phyloP scores from a whole-genome alignment of 2,113 vertebrate genomes.

The Neolamprologus longior region DNA sequence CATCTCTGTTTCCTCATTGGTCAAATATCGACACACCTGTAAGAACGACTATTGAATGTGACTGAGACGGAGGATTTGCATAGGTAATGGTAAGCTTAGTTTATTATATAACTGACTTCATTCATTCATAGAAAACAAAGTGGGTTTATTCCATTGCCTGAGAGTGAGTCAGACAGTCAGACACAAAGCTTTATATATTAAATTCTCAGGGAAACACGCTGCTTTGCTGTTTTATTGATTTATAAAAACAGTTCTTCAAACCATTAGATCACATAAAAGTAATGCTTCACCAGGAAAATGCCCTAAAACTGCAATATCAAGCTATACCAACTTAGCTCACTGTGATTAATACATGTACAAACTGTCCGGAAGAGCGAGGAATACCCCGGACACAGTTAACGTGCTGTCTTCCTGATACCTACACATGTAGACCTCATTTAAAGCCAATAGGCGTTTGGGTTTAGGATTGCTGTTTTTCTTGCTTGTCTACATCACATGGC shows the following conservation, averaged over 20 bases:
- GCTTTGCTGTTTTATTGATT: not conserved
- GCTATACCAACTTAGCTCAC: not conserved
- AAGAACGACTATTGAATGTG: not conserved
- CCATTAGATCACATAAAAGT: not conserved
- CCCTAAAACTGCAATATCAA: not conserved
- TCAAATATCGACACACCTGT: not conserved
- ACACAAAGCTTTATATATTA: not conserved
- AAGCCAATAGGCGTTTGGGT: constrained; percentile 23
- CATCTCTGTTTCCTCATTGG: constrained; percentile 2
- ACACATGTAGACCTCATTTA: constrained; percentile 32
- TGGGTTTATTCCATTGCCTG: not conserved
- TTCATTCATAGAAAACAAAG: constrained; percentile 12
- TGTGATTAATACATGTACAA: constrained; percentile 23
- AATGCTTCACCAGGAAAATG: not conserved
- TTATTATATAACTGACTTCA: constrained; percentile 27
- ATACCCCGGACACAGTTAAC: constrained; percentile 14
- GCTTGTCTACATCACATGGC: constrained; percentile 38
- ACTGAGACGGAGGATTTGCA: not conserved
- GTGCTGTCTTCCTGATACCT: constrained; percentile 17
- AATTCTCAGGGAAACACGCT: not conserved
- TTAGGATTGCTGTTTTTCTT: constrained; percentile 61
- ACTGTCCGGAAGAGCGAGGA: constrained; percentile 25
- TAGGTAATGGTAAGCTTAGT: not conserved
- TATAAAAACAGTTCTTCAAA: not conserved
- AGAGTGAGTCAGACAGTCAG: not conserved